These are phyloP conservation scores for Smittia sp. DNA, from an alignment of 2,888 invertebrate species.

Conservation along the genomic window DNA sequence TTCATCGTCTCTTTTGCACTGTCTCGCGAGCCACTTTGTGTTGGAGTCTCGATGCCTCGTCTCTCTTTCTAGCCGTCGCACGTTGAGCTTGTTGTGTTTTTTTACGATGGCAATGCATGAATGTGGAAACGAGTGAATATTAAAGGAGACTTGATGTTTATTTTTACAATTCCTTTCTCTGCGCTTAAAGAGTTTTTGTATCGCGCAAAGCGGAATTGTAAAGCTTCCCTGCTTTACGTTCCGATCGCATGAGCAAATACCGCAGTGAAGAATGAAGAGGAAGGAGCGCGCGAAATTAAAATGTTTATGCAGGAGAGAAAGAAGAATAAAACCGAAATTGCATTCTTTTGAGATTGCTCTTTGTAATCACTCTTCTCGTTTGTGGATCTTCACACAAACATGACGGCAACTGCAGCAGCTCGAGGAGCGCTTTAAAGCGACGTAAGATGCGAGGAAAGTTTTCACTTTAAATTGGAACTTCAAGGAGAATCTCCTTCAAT, in stretches of 20 bases:
- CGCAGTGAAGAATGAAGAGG: background rate
- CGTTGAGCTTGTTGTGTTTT: constrained; percentile 4
- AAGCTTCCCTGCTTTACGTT: background rate
- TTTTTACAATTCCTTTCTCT: background rate
- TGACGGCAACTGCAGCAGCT: background rate
- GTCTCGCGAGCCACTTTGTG: constrained; percentile 19
- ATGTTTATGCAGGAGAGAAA: background rate
- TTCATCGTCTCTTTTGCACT: background rate
- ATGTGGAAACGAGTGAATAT: background rate
- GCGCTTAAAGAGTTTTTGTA: background rate
- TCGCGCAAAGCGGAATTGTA: background rate
- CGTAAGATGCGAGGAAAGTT: too few species aligned
- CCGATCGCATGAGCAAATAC: background rate
- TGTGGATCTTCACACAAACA: background rate
- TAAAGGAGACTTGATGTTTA: background rate
- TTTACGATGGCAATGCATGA: constrained; percentile 11
- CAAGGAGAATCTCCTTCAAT: background rate
- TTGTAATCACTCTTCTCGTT: background rate
- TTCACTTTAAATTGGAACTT: background rate
- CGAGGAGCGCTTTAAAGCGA: too few species aligned
- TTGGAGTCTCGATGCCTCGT: constrained; percentile 9
- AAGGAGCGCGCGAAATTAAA: constrained; percentile 9
- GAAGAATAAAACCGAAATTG: background rate
- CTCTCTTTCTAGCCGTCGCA: background rate
- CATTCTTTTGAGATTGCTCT: background rate